Evolutionary conservation across 2,797 vertebrate genomes (phyloP), one percentile per base, ranked within the genome.

Genomic region (Echeneis naucrates): DNA sequence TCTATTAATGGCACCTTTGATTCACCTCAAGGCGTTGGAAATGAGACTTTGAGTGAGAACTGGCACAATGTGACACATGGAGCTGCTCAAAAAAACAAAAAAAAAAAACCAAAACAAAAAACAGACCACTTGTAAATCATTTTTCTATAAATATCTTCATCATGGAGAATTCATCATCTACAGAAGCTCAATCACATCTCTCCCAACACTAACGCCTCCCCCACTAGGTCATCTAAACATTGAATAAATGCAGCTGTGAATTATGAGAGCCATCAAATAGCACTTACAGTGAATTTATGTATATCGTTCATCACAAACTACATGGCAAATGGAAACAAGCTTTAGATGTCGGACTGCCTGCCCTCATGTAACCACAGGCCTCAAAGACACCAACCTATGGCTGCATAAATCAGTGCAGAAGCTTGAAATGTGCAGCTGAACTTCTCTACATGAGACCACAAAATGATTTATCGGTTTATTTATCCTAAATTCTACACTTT

Each of bases 101-200:
- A 30, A 30, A 30, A 33, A 33, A 9, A 33, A 2, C 7, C 3
- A 33, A 33, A 33, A 33, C 32, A 30, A n/a, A n/a, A n/a, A n/a
- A n/a, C 32, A 4, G 44, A 37, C 55, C 50, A 21, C 72, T 73
- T 66, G 23, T 64, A 75, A 81, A 83, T 73, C 47, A 72, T 65
- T 53, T 30, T 51, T 62, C 77, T 81, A 90, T 75, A 80, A 86
- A 86, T 88, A 87, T 72, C 55, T 40, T 21, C 50, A 62, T 61
- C 48, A 50, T 45, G 72, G 40, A 74, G 50, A 73, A 72, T 68
- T 84, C 66, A n/a, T 82, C 77, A 81, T 76, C 71, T 82, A 78
- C 82, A 79, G 77, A 45, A 73, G 57, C 60, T 74, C 47, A 19
- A 66, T 56, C 47, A 35, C 12, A 12, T 21, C 21, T 50, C 50